Base-by-base conservation (phyloP, 2,888 invertebrate species). In the Choristoneura rosaceana region DNA sequence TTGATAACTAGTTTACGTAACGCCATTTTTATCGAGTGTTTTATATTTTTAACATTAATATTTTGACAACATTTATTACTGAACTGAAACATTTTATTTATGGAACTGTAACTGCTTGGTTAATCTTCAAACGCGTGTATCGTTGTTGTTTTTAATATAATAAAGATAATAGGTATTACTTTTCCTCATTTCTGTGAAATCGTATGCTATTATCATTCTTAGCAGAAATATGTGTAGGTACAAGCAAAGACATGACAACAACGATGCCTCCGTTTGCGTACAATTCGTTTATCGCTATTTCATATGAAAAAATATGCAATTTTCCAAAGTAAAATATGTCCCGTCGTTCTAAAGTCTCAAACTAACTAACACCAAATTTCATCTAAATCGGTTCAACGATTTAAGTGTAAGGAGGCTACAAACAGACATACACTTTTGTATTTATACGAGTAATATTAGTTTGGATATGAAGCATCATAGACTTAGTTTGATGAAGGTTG, bases 1-100 rank as follows among this genome's bases (percentile, higher is more conserved):
- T 34, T 52, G 59, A 70, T 58, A 47, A 50, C 33, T 33, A 65
- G 65, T 70, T 65, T 52, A 70, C 58, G 58, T 43, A 41, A 17
- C n/a, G 50, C 38, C 25, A 25, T 47, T 33, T 43, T 15, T 60
- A 63, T 43, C 7, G 12, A n/a, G 12, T 55, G 38, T 38, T 8
- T 9, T 45, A 14, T 17, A 17, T 70, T 59, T 59, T 38, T 33
- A 33, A 43, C 14, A 8, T 55, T 45, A 55, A 14, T 59, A 14
- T 63, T 70, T 63, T 63, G 45, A 58, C 50, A 15, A 17, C 14
- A 43, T 8, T 15, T 25, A 25, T 25, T 55, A 12, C 12, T 25
- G 17, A 10, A 25, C 9, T 9, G 3, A 25, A 3, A 55, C 10
- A 17, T 17, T 52, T 52, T 55, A n/a, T 52, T 52, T 50, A 4